Base-by-base conservation (phyloP, 2,888 invertebrate genomes). In the Idaea straminata region DNA sequence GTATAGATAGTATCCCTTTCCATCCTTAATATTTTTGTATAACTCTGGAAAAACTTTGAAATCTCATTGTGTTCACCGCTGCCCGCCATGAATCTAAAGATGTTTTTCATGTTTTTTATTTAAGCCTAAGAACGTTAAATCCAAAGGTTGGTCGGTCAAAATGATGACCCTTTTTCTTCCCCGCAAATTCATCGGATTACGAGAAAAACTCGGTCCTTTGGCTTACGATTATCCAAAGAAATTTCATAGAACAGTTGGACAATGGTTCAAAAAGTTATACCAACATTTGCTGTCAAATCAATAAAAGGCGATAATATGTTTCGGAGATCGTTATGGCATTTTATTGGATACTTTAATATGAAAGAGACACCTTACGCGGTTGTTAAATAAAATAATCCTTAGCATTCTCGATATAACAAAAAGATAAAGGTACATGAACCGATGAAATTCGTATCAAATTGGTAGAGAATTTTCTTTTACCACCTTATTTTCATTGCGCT, bases 71-170 rank as follows among this genome's bases (percentile, higher is more conserved):
- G 72, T 73, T 72, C 64, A 65, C 72, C 69, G 74, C 66, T 70
- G 77, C 75, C 75, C 70, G 77, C 75, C 75, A 79, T 80, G 79
- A 81, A 77, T 81, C 80, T 83, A 80, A 47, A 86, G 83, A 83
- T 84, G 84, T 83, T 87, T 86, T 83, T 82, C 83, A 78, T 85
- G 86, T 87, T 85, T 87, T 85, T 85, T 87, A 86, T 89, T 87
- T 87, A 87, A 86, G 83, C 80, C 73, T 72, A 70, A 71, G 75
- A 77, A 79, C 76, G 78, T 74, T 79, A 77, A 81, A 83, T 79
- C 78, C 76, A 74, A 77, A 76, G 79, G 77, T 81, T 78, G 79
- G 74, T 72, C 47, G 79, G 74, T 72, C 73, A 74, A 73, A 73
- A 74, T 77, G 76, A 71, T 75, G 82, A 83, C 82, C 83, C 81